These are phyloP conservation scores for Drosophila paracracens DNA, from an alignment of 2,888 invertebrate species.

Conservation along the genomic window DNA sequence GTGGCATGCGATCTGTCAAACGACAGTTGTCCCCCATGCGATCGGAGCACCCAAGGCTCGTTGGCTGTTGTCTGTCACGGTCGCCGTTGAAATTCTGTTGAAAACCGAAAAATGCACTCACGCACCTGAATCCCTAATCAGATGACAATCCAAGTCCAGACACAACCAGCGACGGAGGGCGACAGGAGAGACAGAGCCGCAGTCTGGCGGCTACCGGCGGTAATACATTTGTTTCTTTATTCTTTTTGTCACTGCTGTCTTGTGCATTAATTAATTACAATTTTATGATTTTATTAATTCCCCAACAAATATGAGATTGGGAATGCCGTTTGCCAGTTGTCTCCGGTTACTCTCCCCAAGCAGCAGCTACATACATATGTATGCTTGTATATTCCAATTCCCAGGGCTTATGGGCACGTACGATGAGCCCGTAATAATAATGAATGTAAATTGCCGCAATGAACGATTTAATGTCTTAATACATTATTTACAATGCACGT, in stretches of 20 bases:
- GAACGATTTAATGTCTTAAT: conserved; percentile 83
- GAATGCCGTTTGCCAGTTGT: conserved; percentile 29
- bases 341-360: conserved; percentile 19
- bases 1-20: conserved; percentile 70
- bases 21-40: conserved; percentile 22
- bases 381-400: conserved; percentile 66
- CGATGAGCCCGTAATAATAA: conserved; percentile 73
- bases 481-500: conserved; percentile 74
- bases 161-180: conserved; percentile 1
- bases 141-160: conserved; percentile 40
- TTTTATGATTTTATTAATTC: conserved; percentile 80
- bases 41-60: conserved; percentile 53
- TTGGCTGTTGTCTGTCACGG: conserved; percentile 45
- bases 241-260: conserved; percentile 43
- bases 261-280: conserved; percentile 77
- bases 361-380: neutral
- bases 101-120: conserved; percentile 76
- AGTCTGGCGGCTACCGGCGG: conserved; percentile 58
- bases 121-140: conserved; percentile 80
- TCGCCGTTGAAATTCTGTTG: conserved; percentile 69
- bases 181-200: conserved; percentile 26
- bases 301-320: conserved; percentile 58
- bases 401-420: conserved; percentile 83
- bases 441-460: conserved; percentile 80
- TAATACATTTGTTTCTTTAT: conserved; percentile 62